A percentile compares a stretch with the other conserved stretches of the same genome.
Evolutionary conservation across 2,797 vertebrate species (phyloP).

Genomic region (Picus viridis): DNA sequence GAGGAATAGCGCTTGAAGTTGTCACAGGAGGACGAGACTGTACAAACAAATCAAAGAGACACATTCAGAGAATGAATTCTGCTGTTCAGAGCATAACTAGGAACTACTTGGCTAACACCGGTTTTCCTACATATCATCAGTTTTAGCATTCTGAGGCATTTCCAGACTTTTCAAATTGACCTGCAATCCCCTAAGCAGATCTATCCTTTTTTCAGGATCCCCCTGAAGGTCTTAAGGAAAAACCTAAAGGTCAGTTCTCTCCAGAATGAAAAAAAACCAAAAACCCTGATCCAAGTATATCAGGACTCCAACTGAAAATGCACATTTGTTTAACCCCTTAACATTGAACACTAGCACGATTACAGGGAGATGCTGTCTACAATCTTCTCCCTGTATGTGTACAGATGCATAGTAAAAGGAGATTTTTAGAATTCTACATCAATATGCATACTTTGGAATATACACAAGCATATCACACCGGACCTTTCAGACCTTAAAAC

Average conservation of each 20-base stretch:
- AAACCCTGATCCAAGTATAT: background rate
- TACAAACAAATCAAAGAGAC: slow-evolving; percentile 10
- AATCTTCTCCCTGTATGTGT: background rate
- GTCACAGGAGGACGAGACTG: slow-evolving; percentile 94
- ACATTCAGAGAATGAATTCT: background rate
- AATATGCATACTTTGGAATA: background rate
- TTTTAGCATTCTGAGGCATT: background rate
- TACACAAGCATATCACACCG: accelerated
- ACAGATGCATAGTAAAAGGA: background rate
- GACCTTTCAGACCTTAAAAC: background rate
- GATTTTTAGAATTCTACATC: background rate
- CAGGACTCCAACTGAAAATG: background rate
- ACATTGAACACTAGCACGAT: background rate
- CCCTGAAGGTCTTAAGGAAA: background rate
- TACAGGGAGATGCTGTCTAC: accelerated
- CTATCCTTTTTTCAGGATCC: background rate
- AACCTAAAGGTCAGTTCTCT: background rate
- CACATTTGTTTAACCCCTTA: background rate
- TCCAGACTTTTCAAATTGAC: background rate
- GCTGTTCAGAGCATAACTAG: background rate
- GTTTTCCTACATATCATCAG: background rate
- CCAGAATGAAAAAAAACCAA: background rate
- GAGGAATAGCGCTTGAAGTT: slow-evolving; percentile 91
- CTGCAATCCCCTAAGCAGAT: background rate
- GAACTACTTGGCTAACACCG: background rate